A percentile compares a stretch with the other conserved stretches of the same genome.
These are phyloP conservation scores for Poliocrania exsul DNA, from an alignment of 2,797 vertebrate genomes.

Conservation along the genomic window DNA sequence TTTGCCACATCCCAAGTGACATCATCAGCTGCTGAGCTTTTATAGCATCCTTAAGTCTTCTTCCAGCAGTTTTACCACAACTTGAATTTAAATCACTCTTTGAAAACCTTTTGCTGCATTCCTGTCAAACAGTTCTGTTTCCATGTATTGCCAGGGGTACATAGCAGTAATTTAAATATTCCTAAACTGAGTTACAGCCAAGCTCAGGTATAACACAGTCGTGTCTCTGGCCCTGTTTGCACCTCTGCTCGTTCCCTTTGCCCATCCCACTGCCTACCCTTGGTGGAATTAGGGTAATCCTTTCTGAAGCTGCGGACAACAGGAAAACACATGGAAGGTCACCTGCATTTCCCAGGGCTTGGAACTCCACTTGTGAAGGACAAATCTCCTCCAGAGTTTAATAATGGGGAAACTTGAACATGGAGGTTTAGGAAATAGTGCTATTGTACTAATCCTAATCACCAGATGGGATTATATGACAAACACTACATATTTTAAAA, in stretches of 20 bases:
- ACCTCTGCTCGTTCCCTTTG: not conserved
- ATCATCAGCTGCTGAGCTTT: not conserved
- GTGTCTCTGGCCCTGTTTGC: rapidly evolving
- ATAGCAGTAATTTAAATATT: not conserved
- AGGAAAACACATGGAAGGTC: not conserved
- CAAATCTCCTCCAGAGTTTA: not conserved
- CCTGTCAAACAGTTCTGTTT: not conserved
- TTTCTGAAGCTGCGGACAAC: not conserved
- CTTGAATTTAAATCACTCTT: not conserved
- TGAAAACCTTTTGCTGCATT: not conserved
- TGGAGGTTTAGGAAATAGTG: not conserved
- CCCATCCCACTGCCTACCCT: rapidly evolving
- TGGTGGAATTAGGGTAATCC: not conserved
- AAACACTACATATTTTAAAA: conserved; percentile 32
- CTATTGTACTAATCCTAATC: conserved; percentile 25
- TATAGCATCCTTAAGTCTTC: rapidly evolving
- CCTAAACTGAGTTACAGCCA: not conserved
- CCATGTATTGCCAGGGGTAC: not conserved
- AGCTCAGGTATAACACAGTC: rapidly evolving
- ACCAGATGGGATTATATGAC: conserved; percentile 28
- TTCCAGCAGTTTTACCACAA: not conserved
- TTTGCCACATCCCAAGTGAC: no score
- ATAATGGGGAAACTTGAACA: not conserved
- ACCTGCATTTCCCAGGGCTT: not conserved
- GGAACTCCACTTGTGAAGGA: not conserved